Conservation (phyloP, 1,140 invertebrate species). For the Drosophila burlai region DNA sequence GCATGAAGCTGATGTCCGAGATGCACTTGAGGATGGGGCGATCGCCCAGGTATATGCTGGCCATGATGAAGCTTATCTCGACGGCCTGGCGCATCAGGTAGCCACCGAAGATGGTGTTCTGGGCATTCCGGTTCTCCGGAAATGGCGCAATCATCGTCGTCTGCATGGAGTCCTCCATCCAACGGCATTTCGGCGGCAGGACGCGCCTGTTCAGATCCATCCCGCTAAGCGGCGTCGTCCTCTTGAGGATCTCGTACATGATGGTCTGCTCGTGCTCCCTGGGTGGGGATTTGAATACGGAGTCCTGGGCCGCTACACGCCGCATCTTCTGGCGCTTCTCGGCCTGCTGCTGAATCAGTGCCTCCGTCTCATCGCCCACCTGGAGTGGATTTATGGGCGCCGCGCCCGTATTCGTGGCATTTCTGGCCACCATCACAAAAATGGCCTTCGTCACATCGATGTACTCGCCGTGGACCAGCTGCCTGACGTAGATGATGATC, state of each 20-base stretch:
- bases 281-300: constrained; percentile 88
- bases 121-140: constrained; percentile 88
- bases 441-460: constrained; percentile 88
- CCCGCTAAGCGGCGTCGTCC: constrained; percentile 86
- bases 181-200: constrained; percentile 87
- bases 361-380: constrained; percentile 88
- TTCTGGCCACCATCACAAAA: constrained; percentile 91
- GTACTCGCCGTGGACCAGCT: constrained; percentile 87
- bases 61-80: constrained; percentile 90
- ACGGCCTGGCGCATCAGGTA: constrained; percentile 92
- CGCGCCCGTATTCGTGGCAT: constrained; percentile 88
- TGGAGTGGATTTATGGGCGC: constrained; percentile 89
- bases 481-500: constrained; percentile 89
- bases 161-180: constrained; percentile 87
- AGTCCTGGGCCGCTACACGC: constrained; percentile 85
- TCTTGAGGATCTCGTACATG: constrained; percentile 89
- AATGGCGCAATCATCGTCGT: constrained; percentile 67
- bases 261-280: constrained; percentile 88
- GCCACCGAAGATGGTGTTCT: constrained; percentile 94
- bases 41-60: constrained; percentile 87
- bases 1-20: constrained; percentile 90
- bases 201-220: constrained; percentile 85
- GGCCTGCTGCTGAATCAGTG: constrained; percentile 86
- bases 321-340: constrained; percentile 86
- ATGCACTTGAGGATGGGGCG: constrained; percentile 88